Conservation (phyloP, 2,888 invertebrate genomes). For the Agrotis segetum region DNA sequence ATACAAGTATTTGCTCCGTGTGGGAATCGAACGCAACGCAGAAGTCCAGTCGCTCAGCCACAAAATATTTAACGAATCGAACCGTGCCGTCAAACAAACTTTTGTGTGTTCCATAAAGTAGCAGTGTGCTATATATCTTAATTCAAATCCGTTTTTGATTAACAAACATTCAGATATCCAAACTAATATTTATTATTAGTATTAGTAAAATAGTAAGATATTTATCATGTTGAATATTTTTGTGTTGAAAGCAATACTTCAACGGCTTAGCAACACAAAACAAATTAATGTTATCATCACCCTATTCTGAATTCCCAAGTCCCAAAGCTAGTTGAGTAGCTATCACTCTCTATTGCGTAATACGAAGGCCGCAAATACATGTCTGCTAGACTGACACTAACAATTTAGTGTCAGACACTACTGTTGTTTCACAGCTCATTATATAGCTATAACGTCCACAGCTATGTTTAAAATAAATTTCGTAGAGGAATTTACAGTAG, state of each 20-base stretch:
- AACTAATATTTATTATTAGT: too few species aligned
- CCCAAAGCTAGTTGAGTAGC: neutral
- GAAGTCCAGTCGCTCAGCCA: too few species aligned
- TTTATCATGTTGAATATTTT: neutral
- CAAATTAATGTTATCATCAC: neutral
- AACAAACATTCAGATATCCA: too few species aligned
- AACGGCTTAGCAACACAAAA: neutral
- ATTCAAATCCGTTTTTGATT: too few species aligned
- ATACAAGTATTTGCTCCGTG: too few species aligned
- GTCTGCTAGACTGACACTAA: slow-evolving; percentile 7
- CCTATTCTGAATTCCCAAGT: neutral
- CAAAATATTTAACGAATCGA: too few species aligned
- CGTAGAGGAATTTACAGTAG: slow-evolving; percentile 7
- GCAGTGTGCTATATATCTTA: too few species aligned
- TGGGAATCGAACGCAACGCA: too few species aligned
- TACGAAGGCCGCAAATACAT: slow-evolving; percentile 20
- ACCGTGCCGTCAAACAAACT: too few species aligned
- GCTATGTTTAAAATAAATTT: slow-evolving; percentile 21
- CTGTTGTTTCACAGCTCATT: slow-evolving; percentile 3
- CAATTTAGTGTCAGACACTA: slow-evolving; percentile 20
- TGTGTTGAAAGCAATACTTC: neutral
- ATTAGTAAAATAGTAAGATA: too few species aligned
- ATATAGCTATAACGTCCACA: neutral
- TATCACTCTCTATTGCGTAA: neutral
- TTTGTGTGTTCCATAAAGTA: too few species aligned